These are phyloP conservation scores for Pogona vitticeps DNA, from an alignment of 2,113 vertebrate genomes.

Conservation along the genomic window DNA sequence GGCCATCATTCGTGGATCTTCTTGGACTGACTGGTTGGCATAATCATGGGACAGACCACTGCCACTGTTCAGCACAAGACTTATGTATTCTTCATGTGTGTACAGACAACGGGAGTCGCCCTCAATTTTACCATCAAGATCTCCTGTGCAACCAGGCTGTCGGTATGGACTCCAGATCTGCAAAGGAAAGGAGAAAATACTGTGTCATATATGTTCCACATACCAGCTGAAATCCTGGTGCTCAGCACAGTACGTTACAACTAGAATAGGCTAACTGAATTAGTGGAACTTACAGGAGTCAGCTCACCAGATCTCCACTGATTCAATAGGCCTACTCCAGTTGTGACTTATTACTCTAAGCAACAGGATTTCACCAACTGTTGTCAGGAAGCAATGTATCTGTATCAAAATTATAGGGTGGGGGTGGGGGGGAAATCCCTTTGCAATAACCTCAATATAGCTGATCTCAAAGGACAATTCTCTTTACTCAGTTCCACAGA, in stretches of 20 bases:
- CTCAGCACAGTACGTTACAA: no score
- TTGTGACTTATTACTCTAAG: background rate
- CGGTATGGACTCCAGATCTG: constrained; percentile 98
- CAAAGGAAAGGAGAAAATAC: constrained; percentile 14
- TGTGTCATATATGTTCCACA: background rate
- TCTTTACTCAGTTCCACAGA: constrained; percentile 14
- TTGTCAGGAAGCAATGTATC: background rate
- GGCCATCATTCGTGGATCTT: constrained; percentile 98
- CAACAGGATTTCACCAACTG: no score
- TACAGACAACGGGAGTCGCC: constrained; percentile 95
- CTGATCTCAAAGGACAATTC: background rate
- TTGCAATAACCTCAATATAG: background rate
- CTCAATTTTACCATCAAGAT: constrained; percentile 92
- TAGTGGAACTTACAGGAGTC: no score
- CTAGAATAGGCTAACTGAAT: no score
- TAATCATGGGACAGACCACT: constrained; percentile 97
- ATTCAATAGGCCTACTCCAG: no score
- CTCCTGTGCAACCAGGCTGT: constrained; percentile 92
- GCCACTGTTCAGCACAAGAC: constrained; percentile 95
- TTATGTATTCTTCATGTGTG: constrained; percentile 98
- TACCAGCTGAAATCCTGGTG: no score
- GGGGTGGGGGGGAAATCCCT: background rate
- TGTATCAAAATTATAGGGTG: background rate
- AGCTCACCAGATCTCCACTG: no score
- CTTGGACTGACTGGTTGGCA: constrained; percentile 95